A percentile compares a stretch with the other conserved stretches of the same genome.
These are phyloP conservation scores for Bombus confusus DNA, from an alignment of 1,140 invertebrate genomes.

Conservation along the genomic window DNA sequence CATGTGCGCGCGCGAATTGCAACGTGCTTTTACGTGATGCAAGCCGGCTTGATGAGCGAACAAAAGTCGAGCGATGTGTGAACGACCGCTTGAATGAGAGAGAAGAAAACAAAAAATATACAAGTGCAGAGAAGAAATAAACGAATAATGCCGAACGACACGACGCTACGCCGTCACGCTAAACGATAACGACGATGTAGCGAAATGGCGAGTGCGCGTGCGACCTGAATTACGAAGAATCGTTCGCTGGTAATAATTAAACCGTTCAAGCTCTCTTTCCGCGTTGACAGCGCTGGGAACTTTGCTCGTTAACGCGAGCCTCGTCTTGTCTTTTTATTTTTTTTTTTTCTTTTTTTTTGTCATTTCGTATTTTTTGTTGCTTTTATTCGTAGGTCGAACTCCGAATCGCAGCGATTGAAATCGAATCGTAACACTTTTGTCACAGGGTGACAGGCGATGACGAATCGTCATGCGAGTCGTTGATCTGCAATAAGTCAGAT, in stretches of 20 bases:
- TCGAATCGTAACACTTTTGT: too few species aligned
- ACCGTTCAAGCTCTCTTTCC: constrained; percentile 33
- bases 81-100: background rate
- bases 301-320: constrained; percentile 34
- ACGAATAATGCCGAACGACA: constrained; percentile 36
- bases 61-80: background rate
- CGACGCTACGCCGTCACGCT: background rate
- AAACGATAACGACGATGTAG: constrained; percentile 34
- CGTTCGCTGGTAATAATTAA: constrained; percentile 45
- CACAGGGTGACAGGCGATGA: too few species aligned
- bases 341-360: background rate
- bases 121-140: background rate
- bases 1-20: constrained; percentile 31
- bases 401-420: too few species aligned
- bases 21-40: constrained; percentile 32
- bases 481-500: too few species aligned
- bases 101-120: background rate
- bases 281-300: constrained; percentile 30
- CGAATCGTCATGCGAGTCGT: too few species aligned
- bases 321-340: background rate
- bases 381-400: background rate
- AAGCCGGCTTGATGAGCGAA: background rate
- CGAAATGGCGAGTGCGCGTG: background rate
- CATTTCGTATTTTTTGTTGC: background rate
- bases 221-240: constrained; percentile 33